phyloP scores from a whole-genome alignment of 2,797 vertebrate species.

The Acanthiza pusilla region DNA sequence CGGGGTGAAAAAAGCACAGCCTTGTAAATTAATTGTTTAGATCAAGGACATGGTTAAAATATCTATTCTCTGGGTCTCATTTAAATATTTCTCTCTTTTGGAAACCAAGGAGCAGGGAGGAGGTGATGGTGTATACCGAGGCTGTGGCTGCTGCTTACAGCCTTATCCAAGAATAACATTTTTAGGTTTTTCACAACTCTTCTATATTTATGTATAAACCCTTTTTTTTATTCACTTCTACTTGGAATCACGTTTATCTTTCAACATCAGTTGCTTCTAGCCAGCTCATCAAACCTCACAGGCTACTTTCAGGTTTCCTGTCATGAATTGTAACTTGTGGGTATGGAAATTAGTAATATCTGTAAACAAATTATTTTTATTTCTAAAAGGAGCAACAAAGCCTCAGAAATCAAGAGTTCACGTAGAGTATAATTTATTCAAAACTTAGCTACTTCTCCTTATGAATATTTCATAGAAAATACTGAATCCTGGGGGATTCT shows the following conservation, averaged over 20 bases:
- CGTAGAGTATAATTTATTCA: not conserved
- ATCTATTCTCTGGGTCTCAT: accelerated
- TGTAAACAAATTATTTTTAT: not conserved
- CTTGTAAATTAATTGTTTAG: not conserved
- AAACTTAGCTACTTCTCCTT: not conserved
- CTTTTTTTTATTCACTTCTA: not conserved
- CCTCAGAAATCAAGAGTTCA: not conserved
- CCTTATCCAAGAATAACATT: not conserved
- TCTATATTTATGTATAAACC: not conserved
- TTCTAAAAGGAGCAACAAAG: not conserved
- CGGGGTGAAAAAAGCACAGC: not conserved
- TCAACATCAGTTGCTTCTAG: not conserved
- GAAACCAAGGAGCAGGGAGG: not conserved
- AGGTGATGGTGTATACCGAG: not conserved
- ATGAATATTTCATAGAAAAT: not conserved
- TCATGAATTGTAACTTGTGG: not conserved
- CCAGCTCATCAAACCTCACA: not conserved
- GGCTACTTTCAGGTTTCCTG: not conserved
- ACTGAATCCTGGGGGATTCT: accelerated
- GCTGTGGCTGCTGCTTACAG: not conserved
- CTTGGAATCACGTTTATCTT: not conserved
- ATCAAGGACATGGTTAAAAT: not conserved
- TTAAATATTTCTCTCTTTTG: not conserved
- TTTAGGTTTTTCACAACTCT: not conserved
- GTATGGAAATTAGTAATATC: not conserved